Conservation (phyloP, 2,113 vertebrate species). For the Notiomystis cincta region DNA sequence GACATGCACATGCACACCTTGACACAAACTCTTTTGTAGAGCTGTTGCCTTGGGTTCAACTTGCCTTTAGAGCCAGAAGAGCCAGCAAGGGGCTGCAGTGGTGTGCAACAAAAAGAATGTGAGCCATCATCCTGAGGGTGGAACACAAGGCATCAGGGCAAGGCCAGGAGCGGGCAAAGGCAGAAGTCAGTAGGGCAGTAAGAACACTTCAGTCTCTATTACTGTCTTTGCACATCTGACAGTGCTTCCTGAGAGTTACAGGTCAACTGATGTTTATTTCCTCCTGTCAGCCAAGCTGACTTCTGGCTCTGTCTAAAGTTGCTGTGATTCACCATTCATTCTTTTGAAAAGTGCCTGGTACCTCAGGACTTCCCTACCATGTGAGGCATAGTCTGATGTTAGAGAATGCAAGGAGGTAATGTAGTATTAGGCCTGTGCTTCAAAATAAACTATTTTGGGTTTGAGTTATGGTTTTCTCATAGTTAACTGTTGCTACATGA, state of each 20-base stretch:
- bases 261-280: not conserved
- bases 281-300: not conserved
- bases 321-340: not conserved
- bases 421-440: not conserved
- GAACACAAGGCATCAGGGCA: not conserved
- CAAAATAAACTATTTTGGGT: not conserved
- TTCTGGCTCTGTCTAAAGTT: not conserved
- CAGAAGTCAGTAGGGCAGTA: not conserved
- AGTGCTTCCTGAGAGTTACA: not conserved
- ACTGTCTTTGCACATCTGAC: not conserved
- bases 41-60: not conserved
- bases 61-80: not conserved
- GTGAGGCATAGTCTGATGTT: not conserved
- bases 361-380: not conserved
- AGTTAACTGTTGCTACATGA: not conserved
- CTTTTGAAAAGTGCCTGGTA: not conserved
- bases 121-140: rapidly evolving
- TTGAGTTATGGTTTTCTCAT: not conserved
- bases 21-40: not conserved
- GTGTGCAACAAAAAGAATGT: not conserved
- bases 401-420: not conserved
- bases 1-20: too few relatives aligned
- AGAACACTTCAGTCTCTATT: not conserved
- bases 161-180: not conserved
- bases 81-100: not conserved